Evolutionary conservation across 2,113 vertebrate genomes (phyloP), one percentile per base, ranked within the genome.

Genomic region (Erinaceus europaeus): DNA sequence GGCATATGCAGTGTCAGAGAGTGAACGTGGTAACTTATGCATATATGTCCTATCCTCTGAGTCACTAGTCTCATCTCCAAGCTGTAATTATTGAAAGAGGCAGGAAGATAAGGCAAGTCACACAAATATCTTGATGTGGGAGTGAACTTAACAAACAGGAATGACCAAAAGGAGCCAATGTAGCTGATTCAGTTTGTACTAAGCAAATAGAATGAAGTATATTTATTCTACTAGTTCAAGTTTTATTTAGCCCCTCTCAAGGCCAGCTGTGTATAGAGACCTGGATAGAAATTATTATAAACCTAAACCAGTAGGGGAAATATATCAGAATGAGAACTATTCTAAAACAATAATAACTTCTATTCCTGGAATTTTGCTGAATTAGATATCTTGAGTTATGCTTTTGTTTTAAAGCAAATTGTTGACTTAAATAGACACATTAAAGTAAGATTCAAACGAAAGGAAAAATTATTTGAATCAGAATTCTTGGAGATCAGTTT

Each of bases 351-450:
- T 17, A 55, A 53, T 69, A 69, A 67, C 50, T 88, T 91, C 32
- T n/a, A n/a, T n/a, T n/a, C n/a, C n/a, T n/a, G n/a, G n/a, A n/a
- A 69, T 4, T 62, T 61, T 75, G 29, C 4, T 75, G 38, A 38
- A 38, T 50, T 53, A 68, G 12, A 20, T 55, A 50, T 61, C 5
- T 29, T 21, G 18, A 90, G n/a, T 79, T 59, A 25, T 7, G 25
- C 38, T 48, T n/a, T n/a, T 86, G 20, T 80, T 85, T 68, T 25
- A 92, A 88, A 78, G 81, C 53, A 88, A 77, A 86, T 68, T 75
- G 10, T 32, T 86, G 18, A 91, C 21, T 7, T 83, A 57, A 78
- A 6, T 5, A 71, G 55, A 29, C 21, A 73, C 3, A 25, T 7
- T 77, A 89, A 79, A 59, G 11, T 61, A 13, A 75, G 76, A 90